phyloP scores from a whole-genome alignment of 2,113 vertebrate species.

The Campylorhamphus procurvoides region DNA sequence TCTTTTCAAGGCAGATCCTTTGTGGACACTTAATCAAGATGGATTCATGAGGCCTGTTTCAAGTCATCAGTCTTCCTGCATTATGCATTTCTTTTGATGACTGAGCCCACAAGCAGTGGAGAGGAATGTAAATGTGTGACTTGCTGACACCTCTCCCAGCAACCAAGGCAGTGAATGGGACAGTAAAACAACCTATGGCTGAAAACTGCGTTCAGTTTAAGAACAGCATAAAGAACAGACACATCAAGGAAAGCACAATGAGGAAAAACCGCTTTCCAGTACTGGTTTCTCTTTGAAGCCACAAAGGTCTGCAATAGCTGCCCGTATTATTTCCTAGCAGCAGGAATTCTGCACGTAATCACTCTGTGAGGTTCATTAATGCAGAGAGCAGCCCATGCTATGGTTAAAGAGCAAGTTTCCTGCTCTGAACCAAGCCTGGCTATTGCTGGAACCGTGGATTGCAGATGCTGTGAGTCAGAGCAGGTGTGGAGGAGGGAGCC shows the following conservation, averaged over 20 bases:
- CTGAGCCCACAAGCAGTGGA: background rate
- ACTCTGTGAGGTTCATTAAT: background rate
- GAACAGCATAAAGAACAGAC: background rate
- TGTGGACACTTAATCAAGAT: conserved; percentile 28
- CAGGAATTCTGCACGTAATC: background rate
- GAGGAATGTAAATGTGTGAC: conserved; percentile 51
- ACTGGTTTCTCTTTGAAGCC: background rate
- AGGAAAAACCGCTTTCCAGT: background rate
- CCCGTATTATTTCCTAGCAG: conserved; percentile 20
- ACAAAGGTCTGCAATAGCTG: background rate
- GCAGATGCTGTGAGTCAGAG: conserved; percentile 32
- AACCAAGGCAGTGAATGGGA: background rate
- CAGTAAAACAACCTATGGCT: conserved; percentile 28
- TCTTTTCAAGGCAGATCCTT: conserved; percentile 31
- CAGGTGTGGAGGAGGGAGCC: background rate
- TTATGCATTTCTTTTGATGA: conserved; percentile 57
- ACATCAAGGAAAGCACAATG: background rate
- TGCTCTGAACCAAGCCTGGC: background rate
- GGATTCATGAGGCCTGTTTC: conserved; percentile 41
- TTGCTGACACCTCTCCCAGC: conserved; percentile 27
- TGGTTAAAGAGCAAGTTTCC: background rate
- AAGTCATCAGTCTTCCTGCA: conserved; percentile 50
- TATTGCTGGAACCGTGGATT: background rate
- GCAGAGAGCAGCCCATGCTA: background rate
- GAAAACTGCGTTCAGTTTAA: background rate